Percentiles rank a stretch among this genome's conserved stretches.
phyloP scores from a whole-genome alignment of 2,113 vertebrate genomes.

The Poicephalus gulielmi region DNA sequence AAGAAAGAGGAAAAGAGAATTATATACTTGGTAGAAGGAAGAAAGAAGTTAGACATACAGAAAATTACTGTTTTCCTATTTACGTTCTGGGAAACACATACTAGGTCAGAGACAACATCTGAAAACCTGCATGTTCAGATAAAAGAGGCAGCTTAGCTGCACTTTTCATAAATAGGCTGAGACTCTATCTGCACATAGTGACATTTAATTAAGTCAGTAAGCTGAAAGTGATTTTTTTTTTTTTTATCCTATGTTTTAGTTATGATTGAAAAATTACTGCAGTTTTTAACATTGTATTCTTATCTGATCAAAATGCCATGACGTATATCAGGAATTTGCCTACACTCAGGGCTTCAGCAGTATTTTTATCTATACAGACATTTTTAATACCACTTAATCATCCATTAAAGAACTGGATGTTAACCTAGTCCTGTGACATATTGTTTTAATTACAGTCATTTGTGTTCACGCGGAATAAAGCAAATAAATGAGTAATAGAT shows the following conservation, averaged over 20 bases:
- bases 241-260: not conserved
- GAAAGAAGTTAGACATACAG: not conserved
- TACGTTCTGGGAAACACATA: not conserved
- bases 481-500: not conserved
- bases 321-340: not conserved
- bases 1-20: not conserved
- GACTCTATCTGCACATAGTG: not conserved
- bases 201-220: slow-evolving; percentile 28
- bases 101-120: not conserved
- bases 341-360: not conserved
- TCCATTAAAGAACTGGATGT: not conserved
- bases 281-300: not conserved
- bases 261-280: not conserved
- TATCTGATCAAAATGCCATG: slow-evolving; percentile 10
- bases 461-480: not conserved
- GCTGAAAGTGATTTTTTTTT: not conserved
- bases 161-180: not conserved
- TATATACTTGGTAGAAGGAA: not conserved
- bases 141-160: not conserved
- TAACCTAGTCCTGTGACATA: not conserved
- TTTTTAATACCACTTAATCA: not conserved
- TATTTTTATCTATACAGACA: not conserved
- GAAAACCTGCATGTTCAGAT: slow-evolving; percentile 1
- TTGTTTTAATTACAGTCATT: not conserved
- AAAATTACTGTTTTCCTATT: slow-evolving; percentile 13